phyloP scores from a whole-genome alignment of 2,113 vertebrate species.

The Anhinga rufa region DNA sequence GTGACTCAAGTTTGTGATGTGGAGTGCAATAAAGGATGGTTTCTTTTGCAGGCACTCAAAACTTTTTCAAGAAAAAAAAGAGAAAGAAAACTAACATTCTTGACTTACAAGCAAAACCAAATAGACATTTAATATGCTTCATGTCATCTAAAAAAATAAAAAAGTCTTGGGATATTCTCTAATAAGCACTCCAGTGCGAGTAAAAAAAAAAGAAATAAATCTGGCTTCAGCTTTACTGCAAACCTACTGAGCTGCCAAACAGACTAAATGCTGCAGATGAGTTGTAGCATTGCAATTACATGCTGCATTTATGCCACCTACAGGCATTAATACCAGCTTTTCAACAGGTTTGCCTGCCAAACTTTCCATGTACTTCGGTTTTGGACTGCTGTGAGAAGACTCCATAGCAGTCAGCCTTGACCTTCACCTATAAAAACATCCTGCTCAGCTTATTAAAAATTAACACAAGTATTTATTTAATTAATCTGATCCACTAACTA shows the following conservation, averaged over 20 bases:
- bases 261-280: not conserved
- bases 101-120: not conserved
- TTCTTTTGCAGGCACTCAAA: not conserved
- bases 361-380: not conserved
- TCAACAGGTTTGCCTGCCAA: not conserved
- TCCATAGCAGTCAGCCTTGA: not conserved
- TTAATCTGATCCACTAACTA: not conserved
- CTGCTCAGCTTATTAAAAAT: not conserved
- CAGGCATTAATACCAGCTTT: not conserved
- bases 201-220: not conserved
- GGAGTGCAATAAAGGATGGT: not conserved
- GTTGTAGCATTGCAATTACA: not conserved
- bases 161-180: not conserved
- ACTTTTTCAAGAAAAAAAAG: not conserved
- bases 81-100: not conserved
- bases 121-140: not conserved
- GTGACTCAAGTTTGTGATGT: not conserved
- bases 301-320: slow-evolving; percentile 42
- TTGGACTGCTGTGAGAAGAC: not conserved
- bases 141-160: not conserved
- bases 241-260: not conserved
- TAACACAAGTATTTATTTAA: not conserved
- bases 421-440: not conserved
- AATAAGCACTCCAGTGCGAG: not conserved
- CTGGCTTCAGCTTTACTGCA: not conserved